Conservation (phyloP, 2,113 vertebrate species). For the Passer montanus region DNA sequence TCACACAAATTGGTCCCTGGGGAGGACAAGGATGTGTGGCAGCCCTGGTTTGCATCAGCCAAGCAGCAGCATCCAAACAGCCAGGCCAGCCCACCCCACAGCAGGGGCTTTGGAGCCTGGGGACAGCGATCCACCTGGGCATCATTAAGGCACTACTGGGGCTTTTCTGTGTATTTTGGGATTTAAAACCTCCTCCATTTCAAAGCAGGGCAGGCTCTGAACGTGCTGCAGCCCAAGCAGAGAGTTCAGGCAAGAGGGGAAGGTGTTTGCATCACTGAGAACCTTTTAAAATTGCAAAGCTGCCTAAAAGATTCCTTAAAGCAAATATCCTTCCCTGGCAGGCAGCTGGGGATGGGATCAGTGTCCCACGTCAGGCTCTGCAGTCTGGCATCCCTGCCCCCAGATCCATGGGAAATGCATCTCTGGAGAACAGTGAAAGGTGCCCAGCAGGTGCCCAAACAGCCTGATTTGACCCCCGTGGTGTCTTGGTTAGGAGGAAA, state of each 20-base stretch:
- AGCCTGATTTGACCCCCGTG: fast-evolving
- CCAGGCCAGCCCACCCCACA: neutral
- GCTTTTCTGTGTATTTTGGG: neutral
- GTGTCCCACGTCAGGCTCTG: neutral
- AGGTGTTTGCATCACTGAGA: neutral
- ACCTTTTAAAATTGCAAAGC: neutral
- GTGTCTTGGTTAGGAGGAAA: neutral
- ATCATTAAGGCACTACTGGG: neutral
- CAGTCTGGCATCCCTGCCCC: neutral
- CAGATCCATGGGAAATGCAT: neutral
- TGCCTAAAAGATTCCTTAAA: neutral
- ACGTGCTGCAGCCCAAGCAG: neutral
- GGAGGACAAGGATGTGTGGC: neutral
- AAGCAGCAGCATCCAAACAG: constrained; percentile 53
- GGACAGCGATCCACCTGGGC: neutral
- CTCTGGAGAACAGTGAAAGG: neutral
- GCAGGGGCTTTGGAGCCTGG: neutral
- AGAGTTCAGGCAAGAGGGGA: neutral
- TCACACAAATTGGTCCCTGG: constrained; percentile 47
- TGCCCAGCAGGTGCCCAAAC: neutral
- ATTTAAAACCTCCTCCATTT: neutral
- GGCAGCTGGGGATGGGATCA: neutral
- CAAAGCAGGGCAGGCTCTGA: neutral
- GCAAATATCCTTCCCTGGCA: neutral
- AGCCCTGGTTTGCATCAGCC: constrained; percentile 65